Percentiles rank a stretch among this genome's conserved stretches.
These are phyloP conservation scores for Bombyx mandarina DNA, from an alignment of 1,140 invertebrate species.

Conservation along the genomic window DNA sequence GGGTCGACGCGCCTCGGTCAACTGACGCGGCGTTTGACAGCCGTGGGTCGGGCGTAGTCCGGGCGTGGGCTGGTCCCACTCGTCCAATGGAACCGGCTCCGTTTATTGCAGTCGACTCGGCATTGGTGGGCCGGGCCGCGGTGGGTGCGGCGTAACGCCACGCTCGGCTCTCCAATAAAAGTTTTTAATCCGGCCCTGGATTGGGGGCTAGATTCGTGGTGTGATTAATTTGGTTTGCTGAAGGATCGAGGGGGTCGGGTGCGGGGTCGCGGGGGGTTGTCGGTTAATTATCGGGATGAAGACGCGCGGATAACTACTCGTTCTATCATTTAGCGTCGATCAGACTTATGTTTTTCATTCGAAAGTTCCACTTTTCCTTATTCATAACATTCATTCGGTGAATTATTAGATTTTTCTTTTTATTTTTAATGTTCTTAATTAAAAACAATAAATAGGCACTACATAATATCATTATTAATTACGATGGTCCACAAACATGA, in stretches of 20 bases:
- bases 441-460: too few relatives aligned
- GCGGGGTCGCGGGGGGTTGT: slow-evolving; percentile 18
- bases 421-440: slow-evolving; percentile 4
- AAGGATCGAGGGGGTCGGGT: slow-evolving; percentile 16
- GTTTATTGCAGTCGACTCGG: slow-evolving; percentile 16
- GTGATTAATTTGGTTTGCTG: slow-evolving; percentile 60
- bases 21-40: slow-evolving; percentile 62
- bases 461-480: too few relatives aligned
- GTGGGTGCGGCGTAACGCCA: slow-evolving; percentile 39
- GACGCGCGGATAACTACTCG: slow-evolving; percentile 62
- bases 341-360: slow-evolving; percentile 60
- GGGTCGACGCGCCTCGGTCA: slow-evolving; percentile 62
- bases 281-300: slow-evolving; percentile 67
- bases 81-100: slow-evolving; percentile 27
- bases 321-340: slow-evolving; percentile 63
- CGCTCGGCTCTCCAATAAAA: slow-evolving; percentile 62
- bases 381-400: slow-evolving; percentile 55
- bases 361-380: slow-evolving; percentile 60
- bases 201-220: slow-evolving; percentile 65
- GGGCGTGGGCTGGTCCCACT: slow-evolving; percentile 28
- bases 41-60: slow-evolving; percentile 39
- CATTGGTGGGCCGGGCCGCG: slow-evolving; percentile 32
- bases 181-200: slow-evolving; percentile 63
- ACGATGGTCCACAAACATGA: too few relatives aligned
- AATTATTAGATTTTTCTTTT: slow-evolving; percentile 23